phyloP scores from a whole-genome alignment of 1,140 invertebrate genomes.

The Uloborus diversus region DNA sequence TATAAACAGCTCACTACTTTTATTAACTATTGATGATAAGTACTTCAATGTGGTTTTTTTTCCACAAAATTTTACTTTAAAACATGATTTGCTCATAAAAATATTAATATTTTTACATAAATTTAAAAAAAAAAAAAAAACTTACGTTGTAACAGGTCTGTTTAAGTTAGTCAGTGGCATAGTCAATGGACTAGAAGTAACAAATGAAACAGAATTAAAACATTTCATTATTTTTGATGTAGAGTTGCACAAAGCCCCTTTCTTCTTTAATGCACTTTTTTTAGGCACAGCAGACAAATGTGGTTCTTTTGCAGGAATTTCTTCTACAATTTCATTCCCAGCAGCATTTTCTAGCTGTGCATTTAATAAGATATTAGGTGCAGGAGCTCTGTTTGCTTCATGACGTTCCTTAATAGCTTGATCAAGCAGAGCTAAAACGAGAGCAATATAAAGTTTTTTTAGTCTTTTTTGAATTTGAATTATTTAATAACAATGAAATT shows the following conservation, averaged over 20 bases:
- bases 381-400: constrained; percentile 5
- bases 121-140: not conserved
- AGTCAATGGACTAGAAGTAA: constrained; percentile 28
- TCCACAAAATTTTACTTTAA: too few species aligned
- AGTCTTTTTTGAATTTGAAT: too few species aligned
- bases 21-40: too few species aligned
- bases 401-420: constrained; percentile 37
- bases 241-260: not conserved
- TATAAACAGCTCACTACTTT: too few species aligned
- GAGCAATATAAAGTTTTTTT: not conserved
- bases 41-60: too few species aligned
- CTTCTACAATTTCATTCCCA: constrained; percentile 42
- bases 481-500: too few species aligned
- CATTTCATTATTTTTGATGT: constrained; percentile 27
- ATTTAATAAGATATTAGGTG: not conserved
- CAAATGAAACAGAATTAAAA: constrained; percentile 50
- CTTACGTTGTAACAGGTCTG: constrained; percentile 49
- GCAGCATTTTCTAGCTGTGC: constrained; percentile 15
- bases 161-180: constrained; percentile 45
- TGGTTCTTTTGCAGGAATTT: constrained; percentile 58
- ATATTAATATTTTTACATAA: too few species aligned
- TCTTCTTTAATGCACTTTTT: constrained; percentile 60
- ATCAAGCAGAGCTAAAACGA: constrained; percentile 18
- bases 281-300: constrained; percentile 58
- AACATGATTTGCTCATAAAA: too few species aligned